Percentiles rank a stretch among this genome's conserved stretches.
Evolutionary conservation across 1,140 invertebrate genomes (phyloP).

Genomic region (Maniola jurtina): DNA sequence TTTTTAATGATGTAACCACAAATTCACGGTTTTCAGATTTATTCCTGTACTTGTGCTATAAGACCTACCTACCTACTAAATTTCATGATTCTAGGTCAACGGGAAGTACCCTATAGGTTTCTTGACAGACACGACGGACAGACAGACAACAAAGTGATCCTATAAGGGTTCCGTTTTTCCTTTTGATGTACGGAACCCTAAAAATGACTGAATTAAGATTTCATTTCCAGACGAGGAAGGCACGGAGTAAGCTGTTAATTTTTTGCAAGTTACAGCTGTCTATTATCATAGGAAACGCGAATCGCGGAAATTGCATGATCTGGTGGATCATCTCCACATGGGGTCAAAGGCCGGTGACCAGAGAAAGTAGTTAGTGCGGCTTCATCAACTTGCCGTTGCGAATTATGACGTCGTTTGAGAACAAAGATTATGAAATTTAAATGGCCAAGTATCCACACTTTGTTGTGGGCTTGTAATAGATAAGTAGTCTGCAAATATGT

Average conservation of each 20-base stretch:
- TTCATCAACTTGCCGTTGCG: slow-evolving; percentile 3
- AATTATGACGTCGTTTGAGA: slow-evolving; percentile 7
- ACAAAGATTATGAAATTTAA: slow-evolving; percentile 1
- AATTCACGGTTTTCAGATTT: no score
- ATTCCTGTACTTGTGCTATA: no score
- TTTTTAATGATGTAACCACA: no score
- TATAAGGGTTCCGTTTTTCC: no score
- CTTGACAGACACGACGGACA: no score
- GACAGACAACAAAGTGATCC: no score
- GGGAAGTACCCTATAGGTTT: no score
- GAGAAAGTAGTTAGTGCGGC: slow-evolving; percentile 13
- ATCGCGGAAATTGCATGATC: slow-evolving; percentile 18
- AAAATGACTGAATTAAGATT: no score
- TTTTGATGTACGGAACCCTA: no score
- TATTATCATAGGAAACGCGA: slow-evolving; percentile 16
- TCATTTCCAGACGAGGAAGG: no score
- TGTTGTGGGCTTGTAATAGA: background rate
- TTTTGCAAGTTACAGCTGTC: background rate
- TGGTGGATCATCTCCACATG: slow-evolving; percentile 14
- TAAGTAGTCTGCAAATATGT: background rate
- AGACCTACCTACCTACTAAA: no score
- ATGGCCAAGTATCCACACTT: background rate
- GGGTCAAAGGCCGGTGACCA: slow-evolving; percentile 17
- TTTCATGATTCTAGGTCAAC: no score
- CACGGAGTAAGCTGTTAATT: background rate